Evolutionary conservation across 2,113 vertebrate genomes (phyloP).

Genomic region (Albula goreensis): DNA sequence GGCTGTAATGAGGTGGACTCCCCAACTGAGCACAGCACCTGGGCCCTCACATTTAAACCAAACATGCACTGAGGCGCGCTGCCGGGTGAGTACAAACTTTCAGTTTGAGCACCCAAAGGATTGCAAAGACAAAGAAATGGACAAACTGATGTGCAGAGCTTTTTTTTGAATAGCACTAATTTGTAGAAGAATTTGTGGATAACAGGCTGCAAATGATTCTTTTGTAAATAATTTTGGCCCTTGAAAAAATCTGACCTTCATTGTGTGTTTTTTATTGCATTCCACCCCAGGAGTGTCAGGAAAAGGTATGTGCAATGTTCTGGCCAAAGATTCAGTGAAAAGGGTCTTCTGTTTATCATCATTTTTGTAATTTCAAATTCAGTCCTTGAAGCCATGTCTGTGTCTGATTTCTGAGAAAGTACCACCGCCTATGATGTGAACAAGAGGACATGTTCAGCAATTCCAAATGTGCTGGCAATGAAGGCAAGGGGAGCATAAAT

Average conservation of each 20-base stretch:
- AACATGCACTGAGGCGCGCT: background rate
- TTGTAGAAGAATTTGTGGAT: background rate
- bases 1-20: conserved; percentile 4
- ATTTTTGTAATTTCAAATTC: background rate
- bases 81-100: background rate
- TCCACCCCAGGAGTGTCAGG: conserved; percentile 10
- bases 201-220: conserved; percentile 12
- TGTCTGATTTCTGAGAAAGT: conserved; percentile 1
- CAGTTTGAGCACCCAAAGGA: conserved; percentile 26
- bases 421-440: background rate
- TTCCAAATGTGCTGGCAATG: background rate
- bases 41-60: background rate
- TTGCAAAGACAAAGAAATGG: background rate
- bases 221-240: conserved; percentile 22
- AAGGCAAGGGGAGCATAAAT: background rate
- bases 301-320: conserved; percentile 37
- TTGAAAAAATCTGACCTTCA: conserved; percentile 20
- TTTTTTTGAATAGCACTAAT: conserved; percentile 17
- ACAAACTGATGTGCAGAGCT: background rate
- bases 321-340: conserved; percentile 19
- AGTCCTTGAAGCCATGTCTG: background rate
- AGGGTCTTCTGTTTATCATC: background rate
- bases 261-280: background rate
- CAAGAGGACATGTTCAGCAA: background rate
- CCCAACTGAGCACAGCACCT: background rate